Evolutionary conservation across 2,113 vertebrate species (phyloP).

Genomic region (Austrofundulus limnaeus): DNA sequence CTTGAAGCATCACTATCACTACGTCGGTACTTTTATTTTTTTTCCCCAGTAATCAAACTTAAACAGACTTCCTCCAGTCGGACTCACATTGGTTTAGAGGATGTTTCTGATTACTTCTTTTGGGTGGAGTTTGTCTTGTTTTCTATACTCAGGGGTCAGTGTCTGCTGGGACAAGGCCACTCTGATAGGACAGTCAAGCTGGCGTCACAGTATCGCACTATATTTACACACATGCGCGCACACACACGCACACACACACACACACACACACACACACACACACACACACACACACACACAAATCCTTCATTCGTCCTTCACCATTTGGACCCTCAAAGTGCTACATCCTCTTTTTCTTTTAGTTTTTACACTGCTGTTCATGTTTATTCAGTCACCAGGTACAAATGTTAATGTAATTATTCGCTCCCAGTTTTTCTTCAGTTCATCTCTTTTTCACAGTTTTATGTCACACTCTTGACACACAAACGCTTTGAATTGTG

Average conservation of each 20-base stretch:
- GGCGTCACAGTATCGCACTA: slow-evolving; percentile 12
- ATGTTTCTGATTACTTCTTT: slow-evolving; percentile 9
- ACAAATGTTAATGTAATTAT: too few relatives aligned
- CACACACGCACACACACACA: too few relatives aligned
- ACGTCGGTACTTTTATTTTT: not conserved
- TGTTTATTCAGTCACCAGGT: not conserved
- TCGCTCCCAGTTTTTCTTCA: too few relatives aligned
- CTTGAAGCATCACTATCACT: not conserved
- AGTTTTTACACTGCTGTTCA: not conserved
- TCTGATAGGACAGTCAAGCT: slow-evolving; percentile 11
- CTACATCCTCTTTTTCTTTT: slow-evolving; percentile 13
- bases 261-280: slow-evolving; percentile 15
- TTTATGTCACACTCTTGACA: too few relatives aligned
- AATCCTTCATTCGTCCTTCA: slow-evolving; percentile 1
- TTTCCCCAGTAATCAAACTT: not conserved
- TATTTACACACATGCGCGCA: too few relatives aligned
- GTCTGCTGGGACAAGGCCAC: slow-evolving; percentile 38
- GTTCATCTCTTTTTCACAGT: too few relatives aligned
- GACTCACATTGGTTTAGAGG: not conserved
- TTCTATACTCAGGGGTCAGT: slow-evolving; percentile 29
- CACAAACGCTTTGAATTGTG: not conserved
- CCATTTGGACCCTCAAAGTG: not conserved
- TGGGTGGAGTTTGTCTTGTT: slow-evolving; percentile 32
- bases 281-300: slow-evolving; percentile 12
- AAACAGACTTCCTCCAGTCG: not conserved